Conservation (phyloP, 2,797 vertebrate species). For the Selene dorsalis region DNA sequence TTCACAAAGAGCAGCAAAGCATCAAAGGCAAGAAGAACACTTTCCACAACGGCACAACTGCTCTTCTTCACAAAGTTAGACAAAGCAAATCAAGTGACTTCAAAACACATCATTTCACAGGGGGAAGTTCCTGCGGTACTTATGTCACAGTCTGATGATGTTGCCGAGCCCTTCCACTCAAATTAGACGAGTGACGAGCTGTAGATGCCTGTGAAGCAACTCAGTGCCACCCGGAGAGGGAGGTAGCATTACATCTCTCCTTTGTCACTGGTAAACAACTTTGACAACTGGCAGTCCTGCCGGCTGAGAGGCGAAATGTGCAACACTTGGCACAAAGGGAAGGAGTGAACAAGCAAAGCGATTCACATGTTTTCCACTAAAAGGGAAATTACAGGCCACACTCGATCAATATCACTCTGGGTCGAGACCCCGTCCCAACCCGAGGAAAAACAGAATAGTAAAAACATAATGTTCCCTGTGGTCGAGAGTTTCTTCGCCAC, state of each 20-base stretch:
- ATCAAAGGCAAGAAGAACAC: slow-evolving; percentile 8
- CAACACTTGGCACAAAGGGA: slow-evolving; percentile 39
- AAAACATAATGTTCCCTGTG: slow-evolving; percentile 73
- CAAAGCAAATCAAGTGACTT: slow-evolving; percentile 29
- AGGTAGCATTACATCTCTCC: slow-evolving; percentile 23
- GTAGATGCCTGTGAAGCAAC: slow-evolving; percentile 36
- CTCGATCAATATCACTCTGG: slow-evolving; percentile 50
- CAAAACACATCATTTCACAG: slow-evolving; percentile 27
- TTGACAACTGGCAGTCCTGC: slow-evolving; percentile 44
- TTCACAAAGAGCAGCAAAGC: slow-evolving; percentile 37
- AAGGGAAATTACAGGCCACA: slow-evolving; percentile 50
- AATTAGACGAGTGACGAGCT: slow-evolving; percentile 38
- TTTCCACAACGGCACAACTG: slow-evolving; percentile 3
- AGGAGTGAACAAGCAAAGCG: slow-evolving; percentile 30
- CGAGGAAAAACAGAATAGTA: slow-evolving; percentile 52
- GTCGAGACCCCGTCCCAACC: slow-evolving; percentile 41
- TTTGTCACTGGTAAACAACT: slow-evolving; percentile 67
- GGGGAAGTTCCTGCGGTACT: slow-evolving; percentile 37
- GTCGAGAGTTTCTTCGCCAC: slow-evolving; percentile 58
- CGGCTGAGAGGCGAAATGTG: slow-evolving; percentile 40
- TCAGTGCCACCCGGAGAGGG: slow-evolving; percentile 39
- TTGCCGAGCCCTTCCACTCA: slow-evolving; percentile 30
- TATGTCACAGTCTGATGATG: slow-evolving; percentile 33
- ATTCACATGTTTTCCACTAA: slow-evolving; percentile 51
- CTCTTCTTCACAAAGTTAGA: slow-evolving; percentile 37